Percentiles rank a stretch among this genome's conserved stretches.
Evolutionary conservation across 2,797 vertebrate genomes (phyloP).

Genomic region (Cebuella pygmaea): DNA sequence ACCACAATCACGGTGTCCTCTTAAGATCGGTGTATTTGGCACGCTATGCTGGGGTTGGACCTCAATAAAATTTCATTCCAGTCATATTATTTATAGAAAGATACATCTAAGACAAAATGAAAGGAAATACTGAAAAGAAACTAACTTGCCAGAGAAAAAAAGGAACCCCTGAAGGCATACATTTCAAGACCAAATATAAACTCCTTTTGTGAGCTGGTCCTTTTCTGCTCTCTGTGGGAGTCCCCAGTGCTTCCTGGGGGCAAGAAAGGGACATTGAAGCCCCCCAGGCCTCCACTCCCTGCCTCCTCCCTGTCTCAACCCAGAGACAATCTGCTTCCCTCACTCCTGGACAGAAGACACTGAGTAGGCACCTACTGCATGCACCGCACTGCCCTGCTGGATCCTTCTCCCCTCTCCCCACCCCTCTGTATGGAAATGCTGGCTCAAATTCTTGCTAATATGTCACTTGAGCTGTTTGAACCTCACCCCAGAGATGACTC

Average conservation of each 20-base stretch:
- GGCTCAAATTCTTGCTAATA: not conserved
- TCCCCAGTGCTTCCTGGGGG: not conserved
- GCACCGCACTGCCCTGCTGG: not conserved
- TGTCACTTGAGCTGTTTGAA: not conserved
- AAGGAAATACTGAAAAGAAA: not conserved
- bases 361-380: not conserved
- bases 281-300: not conserved
- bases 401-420: not conserved
- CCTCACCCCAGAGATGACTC: not conserved
- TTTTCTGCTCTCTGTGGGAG: not conserved
- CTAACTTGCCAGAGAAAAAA: not conserved
- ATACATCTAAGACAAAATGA: not conserved
- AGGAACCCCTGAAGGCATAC: not conserved
- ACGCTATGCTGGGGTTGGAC: no score
- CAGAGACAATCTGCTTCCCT: not conserved
- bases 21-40: not conserved
- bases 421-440: not conserved
- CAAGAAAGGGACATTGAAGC: not conserved
- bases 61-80: not conserved
- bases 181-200: not conserved
- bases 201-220: no score
- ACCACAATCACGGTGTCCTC: accelerated
- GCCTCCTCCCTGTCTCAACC: not conserved
- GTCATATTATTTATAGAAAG: not conserved
- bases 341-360: not conserved